A percentile compares a stretch with the other conserved stretches of the same genome.
Evolutionary conservation across 2,797 vertebrate species (phyloP).

Genomic region (Phoebastria nigripes): DNA sequence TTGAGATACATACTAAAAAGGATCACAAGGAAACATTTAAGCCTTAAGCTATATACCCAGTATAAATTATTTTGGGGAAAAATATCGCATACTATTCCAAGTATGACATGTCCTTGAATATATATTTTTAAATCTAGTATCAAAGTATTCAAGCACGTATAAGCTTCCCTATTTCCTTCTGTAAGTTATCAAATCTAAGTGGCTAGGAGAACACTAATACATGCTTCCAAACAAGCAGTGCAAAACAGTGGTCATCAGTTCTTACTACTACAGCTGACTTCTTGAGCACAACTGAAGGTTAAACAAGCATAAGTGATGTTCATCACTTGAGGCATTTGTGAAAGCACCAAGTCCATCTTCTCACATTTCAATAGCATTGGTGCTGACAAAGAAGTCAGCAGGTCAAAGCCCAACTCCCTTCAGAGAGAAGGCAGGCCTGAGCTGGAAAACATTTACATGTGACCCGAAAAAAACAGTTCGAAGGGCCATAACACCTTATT

Average conservation of each 20-base stretch:
- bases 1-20: background rate
- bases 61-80: background rate
- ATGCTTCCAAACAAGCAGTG: background rate
- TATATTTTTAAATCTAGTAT: background rate
- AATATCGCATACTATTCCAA: background rate
- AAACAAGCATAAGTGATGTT: slow-evolving; percentile 69
- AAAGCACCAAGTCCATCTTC: slow-evolving; percentile 69
- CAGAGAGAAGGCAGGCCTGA: background rate
- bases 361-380: slow-evolving; percentile 64
- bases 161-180: background rate
- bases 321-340: slow-evolving; percentile 64
- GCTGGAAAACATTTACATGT: slow-evolving; percentile 28
- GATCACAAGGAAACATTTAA: background rate
- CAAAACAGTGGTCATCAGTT: background rate
- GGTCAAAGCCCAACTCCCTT: slow-evolving; percentile 58
- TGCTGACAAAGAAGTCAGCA: slow-evolving; percentile 60
- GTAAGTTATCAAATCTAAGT: background rate
- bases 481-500: background rate
- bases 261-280: slow-evolving; percentile 12
- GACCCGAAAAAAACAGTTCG: background rate
- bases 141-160: background rate
- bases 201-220: background rate
- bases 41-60: background rate
- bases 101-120: background rate
- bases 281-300: slow-evolving; percentile 60